Evolutionary conservation across 2,113 vertebrate species (phyloP), one percentile per base, ranked within the genome.

Genomic region (Sprattus sprattus): DNA sequence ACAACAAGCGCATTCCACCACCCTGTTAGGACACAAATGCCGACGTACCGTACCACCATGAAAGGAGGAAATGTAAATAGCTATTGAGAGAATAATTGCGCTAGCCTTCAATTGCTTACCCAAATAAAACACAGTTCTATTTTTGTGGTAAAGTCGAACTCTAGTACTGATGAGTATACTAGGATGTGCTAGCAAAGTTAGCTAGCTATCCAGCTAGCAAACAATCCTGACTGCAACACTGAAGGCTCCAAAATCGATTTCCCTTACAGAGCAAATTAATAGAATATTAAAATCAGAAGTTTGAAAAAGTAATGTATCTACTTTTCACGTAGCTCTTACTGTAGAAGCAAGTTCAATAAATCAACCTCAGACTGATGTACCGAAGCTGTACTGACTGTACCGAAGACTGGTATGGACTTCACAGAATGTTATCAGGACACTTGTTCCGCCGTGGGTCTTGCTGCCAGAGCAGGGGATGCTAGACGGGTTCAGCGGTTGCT

Each of bases 361-460:
- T 18, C 4, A 13, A 32, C 39, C 39, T 39, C 39, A 1, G 39
- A 39, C 39, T 39, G 39, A 39, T 39, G 71, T 0, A 28, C 10
- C 28, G 9, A 16, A 78, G 71, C n/a, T n/a, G n/a, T n/a, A n/a
- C n/a, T 39, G 13, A 78, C 71, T 78, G 71, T 0, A 28, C 10
- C 28, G 9, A 16, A 78, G 71, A 28, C 39, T 39, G 32, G 71
- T 49, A 98, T 98, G 98, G 96, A 99, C 93, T 99, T 99, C 90
- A 95, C 93, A 0, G 97, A 98, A 92, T 96, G 96, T 22, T 98
- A 98, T 87, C 90, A 90, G 0, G 96, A 97, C 89, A 95, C 96
- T 0, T 98, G 98, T 45, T 99, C 97, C 0, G 89, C 93, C 0
- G 95, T 96, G 67, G 96, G 96, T 6, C 94, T 95, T 1, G 97